Evolutionary conservation across 2,888 invertebrate species (phyloP), one percentile per base, ranked within the genome.

Genomic region (Limnephilus auricula): DNA sequence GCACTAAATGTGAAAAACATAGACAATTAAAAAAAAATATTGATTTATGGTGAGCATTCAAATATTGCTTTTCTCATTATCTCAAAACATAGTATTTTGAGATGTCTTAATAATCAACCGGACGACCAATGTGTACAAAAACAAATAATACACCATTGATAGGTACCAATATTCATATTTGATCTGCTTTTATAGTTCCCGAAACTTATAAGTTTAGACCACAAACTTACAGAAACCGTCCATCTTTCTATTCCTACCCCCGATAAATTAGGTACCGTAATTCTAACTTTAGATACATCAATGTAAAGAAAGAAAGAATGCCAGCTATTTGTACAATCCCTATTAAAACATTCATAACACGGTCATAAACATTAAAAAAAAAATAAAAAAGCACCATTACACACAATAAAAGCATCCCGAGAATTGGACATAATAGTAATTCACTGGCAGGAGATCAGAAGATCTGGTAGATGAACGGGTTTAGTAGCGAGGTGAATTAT

Each of bases 321-420:
- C 37, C 34, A 37, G 65, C 31, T 34, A 88, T 88, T 32, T 78
- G 65, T 65, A 88, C 88, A 31, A 88, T 79, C 88, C 88, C 32
- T 88, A 88, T 78, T 88, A 88, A 88, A 85, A 85, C 85, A 85
- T 85, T 85, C 85, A 85, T 85, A 85, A 85, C 85, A 85, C 40
- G 40, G n/a, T 45, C 85, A 34, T 40, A 85, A 85, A 85, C 85
- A 85, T 40, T 30, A 45, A 84, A 84, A 84, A 45, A 25, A 89
- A 18, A 50, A 45, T 45, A 15, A 50, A 65, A 65, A 65, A 9
- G 25, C 65, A 65, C 79, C 79, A 79, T 40, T 89, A 79, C 89
- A 78, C 89, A 89, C 89, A 89, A 89, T 89, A 89, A 89, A 89
- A 79, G 80, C 79, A 79, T 89, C 79, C 89, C 34, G 79, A 80